Conservation (phyloP, 2,888 invertebrate species). For the Calephelis perditalis region DNA sequence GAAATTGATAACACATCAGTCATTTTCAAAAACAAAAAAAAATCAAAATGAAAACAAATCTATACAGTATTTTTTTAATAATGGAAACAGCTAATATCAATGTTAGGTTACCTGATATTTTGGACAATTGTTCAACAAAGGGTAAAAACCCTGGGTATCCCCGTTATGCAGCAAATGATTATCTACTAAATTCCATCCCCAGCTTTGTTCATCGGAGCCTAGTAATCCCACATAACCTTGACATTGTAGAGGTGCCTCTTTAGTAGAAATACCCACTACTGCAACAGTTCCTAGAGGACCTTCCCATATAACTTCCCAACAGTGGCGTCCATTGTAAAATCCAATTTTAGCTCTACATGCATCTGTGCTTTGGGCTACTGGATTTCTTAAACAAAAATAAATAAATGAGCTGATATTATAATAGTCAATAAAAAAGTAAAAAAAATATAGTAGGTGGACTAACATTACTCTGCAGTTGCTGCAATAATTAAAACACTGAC, state of each 20-base stretch:
- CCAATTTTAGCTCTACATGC: conserved; percentile 94
- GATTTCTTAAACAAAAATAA: conserved; percentile 82
- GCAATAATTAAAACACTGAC: too few species aligned
- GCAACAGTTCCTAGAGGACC: conserved; percentile 99
- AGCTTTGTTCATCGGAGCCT: conserved; percentile 97
- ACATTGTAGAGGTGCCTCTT: conserved; percentile 95
- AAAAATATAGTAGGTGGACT: too few species aligned
- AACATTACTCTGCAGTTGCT: too few species aligned
- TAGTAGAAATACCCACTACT: conserved; percentile 96
- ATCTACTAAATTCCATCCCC: conserved; percentile 99
- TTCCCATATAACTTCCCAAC: conserved; percentile 99
- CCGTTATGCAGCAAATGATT: conserved; percentile 98
- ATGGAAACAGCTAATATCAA: conserved; percentile 6
- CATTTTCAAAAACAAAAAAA: too few species aligned
- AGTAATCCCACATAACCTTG: conserved; percentile 96
- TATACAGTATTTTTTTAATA: not conserved
- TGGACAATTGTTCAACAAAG: conserved; percentile 95
- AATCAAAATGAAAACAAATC: too few species aligned
- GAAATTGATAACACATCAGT: too few species aligned
- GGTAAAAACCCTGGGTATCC: conserved; percentile 95
- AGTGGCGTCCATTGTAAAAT: conserved; percentile 94
- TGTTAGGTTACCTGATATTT: conserved; percentile 90
- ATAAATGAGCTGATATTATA: conserved; percentile 11
- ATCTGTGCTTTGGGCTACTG: conserved; percentile 99
- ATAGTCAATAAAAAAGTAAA: conserved; percentile 8